phyloP scores from a whole-genome alignment of 92 coral and sea anemone genomes.

The Actinostola sp. region DNA sequence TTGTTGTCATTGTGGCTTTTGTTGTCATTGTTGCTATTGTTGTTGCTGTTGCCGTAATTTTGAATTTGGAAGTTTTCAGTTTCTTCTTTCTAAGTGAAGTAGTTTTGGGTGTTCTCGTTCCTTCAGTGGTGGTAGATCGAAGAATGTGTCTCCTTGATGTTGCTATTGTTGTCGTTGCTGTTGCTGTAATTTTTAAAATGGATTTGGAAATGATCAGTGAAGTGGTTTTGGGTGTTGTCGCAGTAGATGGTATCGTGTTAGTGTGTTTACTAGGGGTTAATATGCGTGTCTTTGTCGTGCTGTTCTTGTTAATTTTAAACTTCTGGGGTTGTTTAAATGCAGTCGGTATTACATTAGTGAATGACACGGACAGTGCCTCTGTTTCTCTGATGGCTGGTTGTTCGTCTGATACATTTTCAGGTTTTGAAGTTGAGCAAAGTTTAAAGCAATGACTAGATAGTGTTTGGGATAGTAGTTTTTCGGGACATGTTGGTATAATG shows the following conservation, averaged over 20 bases:
- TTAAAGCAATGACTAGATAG: neutral
- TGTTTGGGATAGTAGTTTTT: neutral
- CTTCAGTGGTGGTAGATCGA: too few relatives aligned
- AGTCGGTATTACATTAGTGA: too few relatives aligned
- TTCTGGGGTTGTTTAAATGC: too few relatives aligned
- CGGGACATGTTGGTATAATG: constrained; percentile 1
- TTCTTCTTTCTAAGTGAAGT: neutral
- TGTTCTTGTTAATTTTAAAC: too few relatives aligned
- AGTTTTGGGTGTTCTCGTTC: too few relatives aligned
- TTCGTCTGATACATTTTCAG: constrained; percentile 1
- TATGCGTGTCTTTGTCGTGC: too few relatives aligned
- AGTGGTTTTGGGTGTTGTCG: neutral
- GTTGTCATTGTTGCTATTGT: neutral
- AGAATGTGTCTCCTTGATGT: neutral
- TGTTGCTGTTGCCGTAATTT: neutral
- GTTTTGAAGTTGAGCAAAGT: neutral
- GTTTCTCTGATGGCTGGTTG: neutral
- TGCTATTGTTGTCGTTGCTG: neutral
- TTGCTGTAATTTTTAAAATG: too few relatives aligned
- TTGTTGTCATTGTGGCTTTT: neutral
- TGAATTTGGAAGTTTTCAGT: neutral
- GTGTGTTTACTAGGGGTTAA: neutral
- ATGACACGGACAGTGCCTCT: neutral
- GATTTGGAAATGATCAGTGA: too few relatives aligned
- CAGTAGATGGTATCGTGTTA: neutral